phyloP scores from a whole-genome alignment of 2,888 invertebrate species.

The Cosmia pyralina region DNA sequence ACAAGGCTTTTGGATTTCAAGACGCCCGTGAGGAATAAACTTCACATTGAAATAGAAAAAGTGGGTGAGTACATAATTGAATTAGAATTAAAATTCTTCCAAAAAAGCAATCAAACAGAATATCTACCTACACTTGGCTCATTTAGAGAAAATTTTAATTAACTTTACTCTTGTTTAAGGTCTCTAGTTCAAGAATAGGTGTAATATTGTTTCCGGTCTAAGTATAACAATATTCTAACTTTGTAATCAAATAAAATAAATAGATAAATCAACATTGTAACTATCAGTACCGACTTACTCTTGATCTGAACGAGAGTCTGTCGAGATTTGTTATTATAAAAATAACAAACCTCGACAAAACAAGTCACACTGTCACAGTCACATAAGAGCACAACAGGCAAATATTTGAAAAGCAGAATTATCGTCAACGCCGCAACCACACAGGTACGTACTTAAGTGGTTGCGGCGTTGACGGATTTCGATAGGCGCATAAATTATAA shows the following conservation, averaged over 20 bases:
- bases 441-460: not conserved
- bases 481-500: too few species aligned
- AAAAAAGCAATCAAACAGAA: constrained; percentile 6
- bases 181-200: not conserved
- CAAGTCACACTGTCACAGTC: not conserved
- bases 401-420: constrained; percentile 14
- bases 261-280: not conserved
- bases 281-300: not conserved
- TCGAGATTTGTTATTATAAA: not conserved
- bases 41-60: constrained; percentile 77
- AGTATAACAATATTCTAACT: not conserved
- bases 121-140: not conserved
- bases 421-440: not conserved
- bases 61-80: constrained; percentile 81
- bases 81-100: constrained; percentile 46
- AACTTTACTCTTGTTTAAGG: not conserved
- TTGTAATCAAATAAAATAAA: too few species aligned
- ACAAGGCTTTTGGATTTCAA: constrained; percentile 69
- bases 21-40: constrained; percentile 68
- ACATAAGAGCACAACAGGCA: constrained; percentile 4
- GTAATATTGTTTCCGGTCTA: not conserved
- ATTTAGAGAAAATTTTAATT: not conserved
- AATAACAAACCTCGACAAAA: too few species aligned
- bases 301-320: not conserved
- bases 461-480: too few species aligned